Evolutionary conservation across 2,888 invertebrate species (phyloP).

Genomic region (Dichetophora obliterata): DNA sequence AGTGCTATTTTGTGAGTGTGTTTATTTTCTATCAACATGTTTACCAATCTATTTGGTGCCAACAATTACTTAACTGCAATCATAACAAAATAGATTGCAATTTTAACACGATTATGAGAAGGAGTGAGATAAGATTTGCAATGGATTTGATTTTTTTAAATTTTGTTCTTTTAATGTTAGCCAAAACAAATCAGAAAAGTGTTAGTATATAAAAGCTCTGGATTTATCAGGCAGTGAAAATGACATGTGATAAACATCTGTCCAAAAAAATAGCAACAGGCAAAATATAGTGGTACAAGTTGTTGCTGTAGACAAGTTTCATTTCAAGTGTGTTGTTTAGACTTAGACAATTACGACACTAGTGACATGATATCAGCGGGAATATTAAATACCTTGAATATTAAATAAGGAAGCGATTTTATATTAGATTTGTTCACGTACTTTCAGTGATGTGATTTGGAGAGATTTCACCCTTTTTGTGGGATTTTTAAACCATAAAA

Average conservation of each 20-base stretch:
- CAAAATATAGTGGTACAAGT: too few species aligned
- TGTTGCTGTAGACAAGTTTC: too few species aligned
- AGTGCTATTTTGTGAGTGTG: neutral
- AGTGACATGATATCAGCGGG: too few species aligned
- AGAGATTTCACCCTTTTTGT: too few species aligned
- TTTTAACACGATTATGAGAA: neutral
- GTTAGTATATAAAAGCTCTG: neutral
- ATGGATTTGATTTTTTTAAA: neutral
- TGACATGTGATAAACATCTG: neutral
- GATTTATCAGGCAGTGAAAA: neutral
- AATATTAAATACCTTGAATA: too few species aligned
- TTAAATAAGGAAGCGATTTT: too few species aligned
- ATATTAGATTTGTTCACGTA: too few species aligned
- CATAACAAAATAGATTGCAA: slow-evolving; percentile 1
- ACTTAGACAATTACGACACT: too few species aligned
- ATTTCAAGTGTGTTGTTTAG: too few species aligned
- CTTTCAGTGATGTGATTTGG: too few species aligned
- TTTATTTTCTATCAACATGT: neutral
- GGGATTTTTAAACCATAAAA: too few species aligned
- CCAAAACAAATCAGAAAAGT: too few species aligned
- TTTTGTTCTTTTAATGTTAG: neutral
- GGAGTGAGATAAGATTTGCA: neutral
- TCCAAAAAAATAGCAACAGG: neutral
- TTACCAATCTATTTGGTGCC: neutral
- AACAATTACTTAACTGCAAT: neutral